Base-by-base conservation (phyloP, 2,797 vertebrate species). In the Prunella strophiata region DNA sequence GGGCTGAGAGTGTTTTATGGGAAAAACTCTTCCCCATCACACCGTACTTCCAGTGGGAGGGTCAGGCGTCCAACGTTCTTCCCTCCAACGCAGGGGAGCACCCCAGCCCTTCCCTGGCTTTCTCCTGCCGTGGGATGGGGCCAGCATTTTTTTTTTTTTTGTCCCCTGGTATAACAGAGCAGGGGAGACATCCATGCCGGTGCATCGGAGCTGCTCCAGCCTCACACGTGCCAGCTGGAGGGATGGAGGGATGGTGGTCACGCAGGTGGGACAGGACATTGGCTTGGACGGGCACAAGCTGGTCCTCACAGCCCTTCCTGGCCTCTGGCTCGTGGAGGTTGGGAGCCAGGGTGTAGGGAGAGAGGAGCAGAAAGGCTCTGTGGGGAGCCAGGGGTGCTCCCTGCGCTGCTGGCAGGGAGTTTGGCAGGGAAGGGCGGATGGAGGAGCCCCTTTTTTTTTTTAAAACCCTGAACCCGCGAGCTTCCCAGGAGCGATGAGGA, bases 41-140 rank as follows among this genome's bases (percentile, higher is more conserved):
- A 7, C 25, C 0, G 1, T 9, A 2, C 47, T 42, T 26, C 38
- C 73, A 25, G 2, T 0, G 23, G 67, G 68, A 62, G 73, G 18
- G 17, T 16, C 40, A 2, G 34, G 57, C 20, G 18, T 62, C 65
- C 70, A 66, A 36, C 16, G 11, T 38, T 38, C 27, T 55, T 63
- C 43, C 23, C 50, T 50, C 22, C 40, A 27, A 12, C 11, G 9
- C 70, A 36, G 48, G 48, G 34, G 30, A 74, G 48, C 21, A 16
- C 5, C 26, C 29, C 38, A 26, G 17, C 43, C 23, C 11, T 55
- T 62, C 47, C 42, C 48, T 14, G 70, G 62, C 21, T 68, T 9
- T 38, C 27, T 42, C 34, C 48, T 27, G 18, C 27, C 3, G 1
- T 27, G n/a, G 17, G 4, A 25, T 45, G 23, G 27, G 38, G 16